These are phyloP conservation scores for Pteria penguin DNA, from an alignment of 2,888 invertebrate species.

Conservation along the genomic window DNA sequence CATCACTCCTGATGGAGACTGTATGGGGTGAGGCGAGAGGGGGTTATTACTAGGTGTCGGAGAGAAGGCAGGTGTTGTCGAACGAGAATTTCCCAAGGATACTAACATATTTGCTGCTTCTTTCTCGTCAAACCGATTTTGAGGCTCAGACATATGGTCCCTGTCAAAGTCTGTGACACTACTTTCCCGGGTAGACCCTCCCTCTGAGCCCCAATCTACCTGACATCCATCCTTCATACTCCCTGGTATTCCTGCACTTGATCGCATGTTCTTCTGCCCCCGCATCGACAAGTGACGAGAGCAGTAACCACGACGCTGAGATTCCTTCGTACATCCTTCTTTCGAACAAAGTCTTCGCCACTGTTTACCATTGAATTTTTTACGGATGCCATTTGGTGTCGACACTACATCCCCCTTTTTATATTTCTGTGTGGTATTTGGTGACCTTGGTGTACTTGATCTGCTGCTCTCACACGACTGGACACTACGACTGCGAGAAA, in stretches of 20 bases:
- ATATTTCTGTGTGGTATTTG: slow-evolving; percentile 75
- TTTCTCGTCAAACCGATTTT: slow-evolving; percentile 90
- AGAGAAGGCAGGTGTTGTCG: slow-evolving; percentile 92
- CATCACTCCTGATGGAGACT: slow-evolving; percentile 81
- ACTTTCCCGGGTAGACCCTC: slow-evolving; percentile 83
- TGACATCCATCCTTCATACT: slow-evolving; percentile 77
- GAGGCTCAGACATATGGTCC: slow-evolving; percentile 45
- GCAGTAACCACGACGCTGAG: slow-evolving; percentile 97
- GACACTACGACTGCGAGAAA: slow-evolving; percentile 74
- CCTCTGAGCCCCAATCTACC: slow-evolving; percentile 89
- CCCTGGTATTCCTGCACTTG: slow-evolving; percentile 70
- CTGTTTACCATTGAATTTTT: slow-evolving; percentile 99
- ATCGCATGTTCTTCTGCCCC: slow-evolving; percentile 82
- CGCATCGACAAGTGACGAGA: slow-evolving; percentile 96
- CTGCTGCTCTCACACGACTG: slow-evolving; percentile 77
- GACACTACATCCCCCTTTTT: slow-evolving; percentile 96
- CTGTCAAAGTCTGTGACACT: slow-evolving; percentile 89
- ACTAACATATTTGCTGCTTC: slow-evolving; percentile 98
- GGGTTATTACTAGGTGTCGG: slow-evolving; percentile 72
- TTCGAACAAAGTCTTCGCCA: slow-evolving; percentile 98
- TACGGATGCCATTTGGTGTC: slow-evolving; percentile 96
- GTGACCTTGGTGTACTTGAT: slow-evolving; percentile 77
- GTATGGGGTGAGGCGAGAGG: slow-evolving; percentile 69
- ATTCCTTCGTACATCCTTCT: slow-evolving; percentile 97
- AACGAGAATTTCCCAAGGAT: slow-evolving; percentile 94